phyloP scores from a whole-genome alignment of 1,140 invertebrate genomes.

The Coenobita brevimanus region DNA sequence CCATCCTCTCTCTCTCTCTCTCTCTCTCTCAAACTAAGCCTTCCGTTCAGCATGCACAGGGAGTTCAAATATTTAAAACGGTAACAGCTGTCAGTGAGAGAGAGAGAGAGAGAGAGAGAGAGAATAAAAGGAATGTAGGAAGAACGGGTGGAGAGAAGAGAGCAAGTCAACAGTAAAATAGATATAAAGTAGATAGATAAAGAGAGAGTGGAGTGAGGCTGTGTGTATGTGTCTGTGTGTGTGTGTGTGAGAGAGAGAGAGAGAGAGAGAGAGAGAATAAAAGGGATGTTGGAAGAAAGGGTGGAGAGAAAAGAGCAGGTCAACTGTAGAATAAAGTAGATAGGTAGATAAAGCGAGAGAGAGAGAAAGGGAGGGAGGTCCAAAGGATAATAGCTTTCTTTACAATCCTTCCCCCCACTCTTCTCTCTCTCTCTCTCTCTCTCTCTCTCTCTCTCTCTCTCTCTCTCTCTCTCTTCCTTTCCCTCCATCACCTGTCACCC shows the following conservation, averaged over 20 bases:
- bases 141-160: not conserved
- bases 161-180: not conserved
- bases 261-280: not conserved
- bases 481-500: not conserved
- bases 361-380: not conserved
- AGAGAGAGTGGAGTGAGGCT: not conserved
- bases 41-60: too few relatives aligned
- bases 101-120: not conserved
- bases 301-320: not conserved
- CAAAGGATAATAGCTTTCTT: not conserved
- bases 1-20: too few relatives aligned
- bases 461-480: not conserved
- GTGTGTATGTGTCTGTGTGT: too few relatives aligned
- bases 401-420: not conserved
- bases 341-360: not conserved
- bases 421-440: slow-evolving; percentile 8
- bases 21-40: too few relatives aligned
- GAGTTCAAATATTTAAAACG: too few relatives aligned
- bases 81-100: not conserved
- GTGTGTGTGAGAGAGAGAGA: not conserved
- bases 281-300: too few relatives aligned
- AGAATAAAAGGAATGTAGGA: not conserved
- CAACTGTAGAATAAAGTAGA: not conserved
- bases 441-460: slow-evolving; percentile 11
- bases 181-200: not conserved